Percentiles rank a stretch among this genome's conserved stretches.
Conservation (phyloP, 2,113 vertebrate species). For the Perognathus longimembris region DNA sequence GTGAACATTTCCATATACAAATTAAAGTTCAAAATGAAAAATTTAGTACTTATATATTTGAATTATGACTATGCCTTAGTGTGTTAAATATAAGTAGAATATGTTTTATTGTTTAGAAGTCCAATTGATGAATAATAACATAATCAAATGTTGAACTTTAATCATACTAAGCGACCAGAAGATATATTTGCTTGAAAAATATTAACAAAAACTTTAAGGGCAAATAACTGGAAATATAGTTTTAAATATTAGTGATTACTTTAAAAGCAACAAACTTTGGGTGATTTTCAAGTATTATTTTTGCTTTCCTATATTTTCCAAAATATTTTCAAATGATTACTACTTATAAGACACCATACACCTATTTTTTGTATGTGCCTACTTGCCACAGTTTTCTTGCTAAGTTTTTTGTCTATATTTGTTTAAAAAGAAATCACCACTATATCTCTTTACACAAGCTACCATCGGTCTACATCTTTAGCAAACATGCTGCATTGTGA, state of each 20-base stretch:
- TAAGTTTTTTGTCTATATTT: constrained; percentile 27
- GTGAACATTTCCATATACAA: background rate
- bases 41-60: background rate
- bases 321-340: constrained; percentile 6
- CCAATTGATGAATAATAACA: background rate
- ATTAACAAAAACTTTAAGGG: background rate
- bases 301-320: background rate
- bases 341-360: background rate
- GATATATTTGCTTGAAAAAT: background rate
- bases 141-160: constrained; percentile 12
- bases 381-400: background rate
- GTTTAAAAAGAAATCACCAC: background rate
- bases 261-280: background rate
- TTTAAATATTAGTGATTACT: background rate
- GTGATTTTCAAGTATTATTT: background rate
- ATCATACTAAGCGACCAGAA: background rate
- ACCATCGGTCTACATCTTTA: background rate
- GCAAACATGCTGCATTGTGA: constrained; percentile 29
- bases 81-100: background rate
- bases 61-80: background rate
- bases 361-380: background rate
- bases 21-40: constrained; percentile 18
- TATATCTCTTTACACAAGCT: background rate
- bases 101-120: background rate
- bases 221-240: background rate